Evolutionary conservation across 1,140 invertebrate species (phyloP), one percentile per base, ranked within the genome.

Genomic region (Neuroterus valhalla): DNA sequence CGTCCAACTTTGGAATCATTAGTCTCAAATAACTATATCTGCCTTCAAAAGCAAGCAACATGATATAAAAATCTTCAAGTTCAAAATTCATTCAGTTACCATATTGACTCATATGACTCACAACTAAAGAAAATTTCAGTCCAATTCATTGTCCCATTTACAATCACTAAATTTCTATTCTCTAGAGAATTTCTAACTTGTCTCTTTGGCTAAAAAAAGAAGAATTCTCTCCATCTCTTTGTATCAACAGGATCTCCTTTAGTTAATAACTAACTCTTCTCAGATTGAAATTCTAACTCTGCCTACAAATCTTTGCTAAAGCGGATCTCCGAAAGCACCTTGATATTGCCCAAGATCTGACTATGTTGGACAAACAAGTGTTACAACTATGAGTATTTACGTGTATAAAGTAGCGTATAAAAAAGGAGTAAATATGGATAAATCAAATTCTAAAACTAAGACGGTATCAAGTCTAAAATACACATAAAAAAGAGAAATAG

Each of bases 291-390:
- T 38, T 38, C 31, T 38, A 38, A 38, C 6, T 38, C 55, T 62
- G 52, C 21, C 21, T 55, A 14, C 31, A 62, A 62, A 62, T 62
- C 55, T 62, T 62, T 62, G 55, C 55, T 62, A 62, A 62, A 62
- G 55, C 55, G 55, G 12, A 62, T 62, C 23, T 62, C 26, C 21
- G 31, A 26, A 62, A 62, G 55, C 55, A 62, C 55, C 17, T 17
- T 48, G n/a, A 17, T 48, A 17, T 17, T 48, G n/a, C 46, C 6
- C n/a, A 3, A 62, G 26, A 62, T 38, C 31, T 38, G 31, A 15
- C 15, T 62, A 62, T 62, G 14, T 62, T 4, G 5, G 31, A 62
- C 12, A 31, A 31, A 62, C n/a, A 31, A 15, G 8, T 62, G 23
- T 62, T 2, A 62, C 55, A 62, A 62, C 6, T 31, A 62, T 14